Evolutionary conservation across 2,113 vertebrate genomes (phyloP), one percentile per base, ranked within the genome.

Genomic region (Festucalex cinctus): DNA sequence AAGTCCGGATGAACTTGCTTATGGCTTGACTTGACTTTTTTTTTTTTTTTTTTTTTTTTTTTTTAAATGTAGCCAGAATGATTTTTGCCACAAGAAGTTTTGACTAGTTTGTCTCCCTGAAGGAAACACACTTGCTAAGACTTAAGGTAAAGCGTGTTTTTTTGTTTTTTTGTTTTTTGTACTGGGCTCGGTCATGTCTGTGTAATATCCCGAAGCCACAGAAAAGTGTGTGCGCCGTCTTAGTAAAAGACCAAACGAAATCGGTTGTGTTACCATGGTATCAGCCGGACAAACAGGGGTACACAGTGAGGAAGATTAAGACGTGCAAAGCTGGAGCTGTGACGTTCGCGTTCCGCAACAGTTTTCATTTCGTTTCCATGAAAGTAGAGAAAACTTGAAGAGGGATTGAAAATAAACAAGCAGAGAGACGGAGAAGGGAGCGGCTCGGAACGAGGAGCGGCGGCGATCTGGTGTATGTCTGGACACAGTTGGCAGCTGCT

Each of bases 281-380:
- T 28, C 78, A 24, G 62, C 58, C 61, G 68, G 85, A 84, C 85
- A 89, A n/a, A 89, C 86, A 89, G 73, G 81, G 44, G 77, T 86
- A 88, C 81, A 89, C 86, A 89, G 81, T 39, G 61, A 73, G 64
- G 68, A 44, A 76, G 79, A 87, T 83, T 78, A 74, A 80, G 80
- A 83, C 2, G 70, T 70, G 70, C 66, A 75, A n/a, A 81, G 68
- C 64, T 6, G 67, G 41, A 63, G 76, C 60, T 78, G 68, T 35
- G 43, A 28, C 28, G 63, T 43, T 9, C 19, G 0, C 53, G 51
- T 39, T 83, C 82, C 82, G 87, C 81, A 66, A 75, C 79, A 85
- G 87, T 86, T 81, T 77, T 78, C 1, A 5, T 62, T 28, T 76
- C 54, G 70, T 78, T 82, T 81, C 68, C 68, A 70, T 19, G 49